These are phyloP conservation scores for Argyrosomus japonicus DNA, from an alignment of 2,113 vertebrate genomes.

Conservation along the genomic window DNA sequence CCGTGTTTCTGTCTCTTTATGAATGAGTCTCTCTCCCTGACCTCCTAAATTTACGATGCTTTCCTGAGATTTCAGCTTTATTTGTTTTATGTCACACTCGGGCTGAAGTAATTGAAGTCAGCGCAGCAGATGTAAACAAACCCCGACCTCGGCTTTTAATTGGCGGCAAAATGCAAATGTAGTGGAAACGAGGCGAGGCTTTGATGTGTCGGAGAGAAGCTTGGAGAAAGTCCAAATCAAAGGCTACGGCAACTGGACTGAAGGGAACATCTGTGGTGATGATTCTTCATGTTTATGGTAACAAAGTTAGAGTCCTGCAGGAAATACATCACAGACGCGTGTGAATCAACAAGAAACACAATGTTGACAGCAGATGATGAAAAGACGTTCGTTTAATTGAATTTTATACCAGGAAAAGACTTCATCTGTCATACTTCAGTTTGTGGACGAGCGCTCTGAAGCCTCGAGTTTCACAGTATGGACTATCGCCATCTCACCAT, in stretches of 20 bases:
- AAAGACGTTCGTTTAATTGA: too few relatives aligned
- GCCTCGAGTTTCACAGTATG: too few relatives aligned
- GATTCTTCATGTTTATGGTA: background rate
- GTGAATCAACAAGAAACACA: too few relatives aligned
- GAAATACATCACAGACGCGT: background rate
- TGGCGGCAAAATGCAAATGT: constrained; percentile 53
- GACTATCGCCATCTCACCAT: too few relatives aligned
- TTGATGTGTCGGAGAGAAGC: constrained; percentile 33
- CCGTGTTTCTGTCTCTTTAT: background rate
- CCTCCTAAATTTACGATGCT: background rate
- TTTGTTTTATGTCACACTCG: constrained; percentile 28
- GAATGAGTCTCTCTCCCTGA: constrained; percentile 32
- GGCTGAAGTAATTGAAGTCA: background rate
- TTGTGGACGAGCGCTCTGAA: too few relatives aligned
- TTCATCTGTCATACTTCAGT: too few relatives aligned
- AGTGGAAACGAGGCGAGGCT: constrained; percentile 4
- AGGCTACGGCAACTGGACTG: constrained; percentile 19
- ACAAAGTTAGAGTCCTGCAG: background rate
- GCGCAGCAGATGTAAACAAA: constrained; percentile 33
- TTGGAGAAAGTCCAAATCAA: constrained; percentile 20
- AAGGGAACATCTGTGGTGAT: constrained; percentile 6
- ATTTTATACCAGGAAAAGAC: too few relatives aligned
- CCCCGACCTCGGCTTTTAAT: constrained; percentile 47
- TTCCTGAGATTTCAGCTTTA: constrained; percentile 1
- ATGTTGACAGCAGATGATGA: background rate